A percentile compares a stretch with the other conserved stretches of the same genome.
These are phyloP conservation scores for Sebastes dallii DNA, from an alignment of 2,797 vertebrate genomes.

Conservation along the genomic window DNA sequence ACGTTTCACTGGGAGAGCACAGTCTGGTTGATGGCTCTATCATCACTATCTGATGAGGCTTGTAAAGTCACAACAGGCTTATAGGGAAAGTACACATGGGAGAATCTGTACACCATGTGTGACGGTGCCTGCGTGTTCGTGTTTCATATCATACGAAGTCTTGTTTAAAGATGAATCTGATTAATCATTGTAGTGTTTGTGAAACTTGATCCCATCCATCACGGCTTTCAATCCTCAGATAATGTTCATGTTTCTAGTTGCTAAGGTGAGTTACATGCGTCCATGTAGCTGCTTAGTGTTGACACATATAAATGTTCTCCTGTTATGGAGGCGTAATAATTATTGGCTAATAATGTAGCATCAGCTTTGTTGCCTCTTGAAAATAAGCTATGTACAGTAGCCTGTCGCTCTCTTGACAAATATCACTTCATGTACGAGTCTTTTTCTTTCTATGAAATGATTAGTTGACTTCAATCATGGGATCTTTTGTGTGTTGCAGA, in stretches of 20 bases:
- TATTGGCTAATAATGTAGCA: conserved; percentile 9
- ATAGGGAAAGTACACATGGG: conserved; percentile 22
- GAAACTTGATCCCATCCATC: conserved; percentile 11
- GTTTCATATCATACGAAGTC: conserved; percentile 21
- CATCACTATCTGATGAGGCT: conserved; percentile 13
- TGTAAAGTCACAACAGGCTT: conserved; percentile 33
- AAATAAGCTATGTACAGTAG: conserved; percentile 35
- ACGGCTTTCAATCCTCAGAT: conserved; percentile 3
- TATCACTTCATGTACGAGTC: conserved; percentile 10
- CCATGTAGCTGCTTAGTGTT: conserved; percentile 15
- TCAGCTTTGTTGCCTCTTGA: conserved; percentile 40
- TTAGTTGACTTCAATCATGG: conserved; percentile 8
- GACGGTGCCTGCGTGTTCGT: neutral
- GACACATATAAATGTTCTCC: conserved; percentile 4
- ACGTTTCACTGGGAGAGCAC: neutral
- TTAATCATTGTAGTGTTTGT: conserved; percentile 20
- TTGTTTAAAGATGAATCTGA: conserved; percentile 10
- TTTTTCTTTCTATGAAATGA: conserved; percentile 22
- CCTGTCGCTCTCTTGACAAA: conserved; percentile 1
- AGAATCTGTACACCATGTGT: conserved; percentile 14
- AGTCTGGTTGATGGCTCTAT: conserved; percentile 1
- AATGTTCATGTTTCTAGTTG: conserved; percentile 16
- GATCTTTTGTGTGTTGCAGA: conserved; percentile 10
- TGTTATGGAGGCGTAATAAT: conserved; percentile 1
- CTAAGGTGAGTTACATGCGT: neutral